A percentile compares a stretch with the other conserved stretches of the same genome.
phyloP scores from a whole-genome alignment of 2,113 vertebrate genomes.

The Progne subis region DNA sequence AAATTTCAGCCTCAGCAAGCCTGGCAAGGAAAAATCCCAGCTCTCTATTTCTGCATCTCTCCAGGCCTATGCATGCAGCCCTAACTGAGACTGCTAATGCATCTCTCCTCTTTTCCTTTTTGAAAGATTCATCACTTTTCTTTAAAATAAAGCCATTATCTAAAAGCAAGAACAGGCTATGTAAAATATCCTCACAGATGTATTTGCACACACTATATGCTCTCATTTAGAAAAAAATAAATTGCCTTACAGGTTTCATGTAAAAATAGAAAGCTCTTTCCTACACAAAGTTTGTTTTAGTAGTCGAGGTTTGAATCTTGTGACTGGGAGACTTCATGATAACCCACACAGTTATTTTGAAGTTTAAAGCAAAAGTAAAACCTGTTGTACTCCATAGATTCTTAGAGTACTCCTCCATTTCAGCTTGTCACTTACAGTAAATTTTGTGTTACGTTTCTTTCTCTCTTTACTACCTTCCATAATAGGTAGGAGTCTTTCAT shows the following conservation, averaged over 20 bases:
- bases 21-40: not conserved
- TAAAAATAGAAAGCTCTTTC: slow-evolving; percentile 16
- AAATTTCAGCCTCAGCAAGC: not conserved
- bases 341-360: not conserved
- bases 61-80: not conserved
- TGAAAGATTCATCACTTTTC: not conserved
- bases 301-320: not conserved
- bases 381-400: not conserved
- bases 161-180: not conserved
- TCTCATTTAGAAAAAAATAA: not conserved
- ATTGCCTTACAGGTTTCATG: not conserved
- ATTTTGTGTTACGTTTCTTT: not conserved
- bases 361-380: slow-evolving; percentile 1
- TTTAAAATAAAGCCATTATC: not conserved
- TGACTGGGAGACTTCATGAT: not conserved
- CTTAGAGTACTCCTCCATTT: not conserved
- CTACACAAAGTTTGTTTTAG: not conserved
- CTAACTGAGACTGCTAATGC: not conserved
- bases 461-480: not conserved
- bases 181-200: not conserved
- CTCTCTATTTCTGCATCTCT: not conserved
- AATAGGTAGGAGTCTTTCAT: not conserved
- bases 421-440: not conserved
- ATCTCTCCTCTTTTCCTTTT: not conserved
- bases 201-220: not conserved